Conservation (phyloP, 2,113 vertebrate genomes). For the Ameiurus melas region DNA sequence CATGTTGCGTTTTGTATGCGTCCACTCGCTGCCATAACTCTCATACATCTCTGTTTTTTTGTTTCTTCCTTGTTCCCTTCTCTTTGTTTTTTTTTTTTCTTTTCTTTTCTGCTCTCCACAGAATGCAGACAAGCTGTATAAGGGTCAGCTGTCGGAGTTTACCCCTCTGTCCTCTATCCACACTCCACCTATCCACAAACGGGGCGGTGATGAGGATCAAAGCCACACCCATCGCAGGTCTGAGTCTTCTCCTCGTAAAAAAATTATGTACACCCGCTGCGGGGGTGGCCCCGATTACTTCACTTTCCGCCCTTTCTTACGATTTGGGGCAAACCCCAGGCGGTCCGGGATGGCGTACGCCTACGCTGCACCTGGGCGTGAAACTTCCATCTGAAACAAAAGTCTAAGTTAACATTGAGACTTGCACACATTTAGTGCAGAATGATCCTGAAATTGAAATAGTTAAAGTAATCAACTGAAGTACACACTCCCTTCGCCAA, state of each 20-base stretch:
- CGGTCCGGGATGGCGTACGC: conserved; percentile 57
- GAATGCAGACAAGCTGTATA: conserved; percentile 75
- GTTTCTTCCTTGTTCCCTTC: neutral
- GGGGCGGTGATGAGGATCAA: conserved; percentile 68
- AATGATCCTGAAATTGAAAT: conserved; percentile 20
- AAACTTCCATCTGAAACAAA: conserved; percentile 73
- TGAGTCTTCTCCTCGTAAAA: conserved; percentile 72
- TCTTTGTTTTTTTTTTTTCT: neutral
- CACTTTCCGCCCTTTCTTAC: conserved; percentile 77
- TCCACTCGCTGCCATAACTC: neutral
- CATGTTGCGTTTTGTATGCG: neutral
- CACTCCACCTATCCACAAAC: conserved; percentile 63
- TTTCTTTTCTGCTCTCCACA: conserved; percentile 57
- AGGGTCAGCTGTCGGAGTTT: conserved; percentile 79
- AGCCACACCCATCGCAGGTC: conserved; percentile 74
- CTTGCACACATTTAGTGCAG: neutral
- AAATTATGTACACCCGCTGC: conserved; percentile 78
- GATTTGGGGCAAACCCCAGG: conserved; percentile 66
- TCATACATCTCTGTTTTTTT: neutral
- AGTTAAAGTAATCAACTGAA: neutral
- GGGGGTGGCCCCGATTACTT: conserved; percentile 69
- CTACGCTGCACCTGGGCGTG: conserved; percentile 71
- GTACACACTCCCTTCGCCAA: neutral
- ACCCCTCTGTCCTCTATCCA: conserved; percentile 79
- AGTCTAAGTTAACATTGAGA: neutral